Base-by-base conservation (phyloP, 2,888 invertebrate species). In the Trichogramma dendrolimi region DNA sequence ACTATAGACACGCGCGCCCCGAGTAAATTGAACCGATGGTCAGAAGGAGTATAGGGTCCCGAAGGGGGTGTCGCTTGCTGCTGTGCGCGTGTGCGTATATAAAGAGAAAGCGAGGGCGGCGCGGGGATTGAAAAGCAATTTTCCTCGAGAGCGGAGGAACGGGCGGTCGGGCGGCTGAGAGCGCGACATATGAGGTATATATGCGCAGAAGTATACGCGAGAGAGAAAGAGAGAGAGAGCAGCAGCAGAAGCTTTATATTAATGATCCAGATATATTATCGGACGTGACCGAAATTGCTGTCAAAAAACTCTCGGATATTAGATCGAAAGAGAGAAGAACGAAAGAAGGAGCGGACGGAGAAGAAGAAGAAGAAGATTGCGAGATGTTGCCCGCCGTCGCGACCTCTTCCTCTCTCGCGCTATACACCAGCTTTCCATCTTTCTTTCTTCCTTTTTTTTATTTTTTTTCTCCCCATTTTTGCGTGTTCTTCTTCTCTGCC, bases 281-380 rank as follows among this genome's bases (percentile, higher is more conserved):
- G 78, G 79, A 79, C 79, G 79, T 79, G 79, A 79, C 79, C 79
- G 78, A 79, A 79, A 79, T 79, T 79, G 79, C 79, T 78, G 79
- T 79, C 79, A 79, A 79, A 79, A 79, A 79, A 78, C 75, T 27
- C 27, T 78, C 78, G 78, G 79, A 79, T 79, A 79, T 79, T 79
- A 78, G 78, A 79, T 78, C 77, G 77, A 76, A 76, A 74, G 27
- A 27, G 27, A 27, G 27, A 27, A 27, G 27, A 27, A 27, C 27
- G 27, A 27, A 27, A 27, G 27, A 27, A 27, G 27, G 27, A 27
- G 27, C 27, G 27, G 27, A 2, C 1, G 27, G 27, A 27, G 14
- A 2, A 14, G 27, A 27, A 27, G 27, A 27, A 27, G 3, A 27
- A 27, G 27, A 73, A 78, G 78, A 79, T 79, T 77, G 77, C 75